phyloP scores from a whole-genome alignment of 2,797 vertebrate species.

The Poeciliopsis infans region DNA sequence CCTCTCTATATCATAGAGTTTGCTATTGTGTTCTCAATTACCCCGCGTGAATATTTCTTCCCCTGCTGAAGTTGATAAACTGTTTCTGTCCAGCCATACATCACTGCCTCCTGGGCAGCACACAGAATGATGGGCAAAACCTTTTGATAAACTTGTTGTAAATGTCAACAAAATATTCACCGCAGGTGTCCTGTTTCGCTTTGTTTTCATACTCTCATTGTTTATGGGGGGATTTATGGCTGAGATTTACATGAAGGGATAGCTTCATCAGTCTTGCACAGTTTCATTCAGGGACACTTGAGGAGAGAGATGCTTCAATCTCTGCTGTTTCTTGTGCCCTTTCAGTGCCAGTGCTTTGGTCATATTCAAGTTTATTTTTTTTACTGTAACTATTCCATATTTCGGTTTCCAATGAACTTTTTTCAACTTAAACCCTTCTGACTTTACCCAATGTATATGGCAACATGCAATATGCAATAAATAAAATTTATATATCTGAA shows the following conservation, averaged over 20 bases:
- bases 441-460: not conserved
- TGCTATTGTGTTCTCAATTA: conserved; percentile 67
- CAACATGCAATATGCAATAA: not conserved
- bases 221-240: conserved; percentile 58
- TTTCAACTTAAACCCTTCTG: not conserved
- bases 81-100: conserved; percentile 65
- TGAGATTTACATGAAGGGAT: conserved; percentile 42
- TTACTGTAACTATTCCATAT: not conserved
- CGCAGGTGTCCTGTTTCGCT: conserved; percentile 44
- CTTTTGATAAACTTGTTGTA: conserved; percentile 67
- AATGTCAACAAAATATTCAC: conserved; percentile 73
- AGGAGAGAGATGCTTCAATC: not conserved
- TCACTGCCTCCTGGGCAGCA: conserved; percentile 61
- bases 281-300: conserved; percentile 3
- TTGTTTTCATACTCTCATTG: conserved; percentile 41
- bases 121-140: conserved; percentile 64
- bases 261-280: conserved; percentile 31
- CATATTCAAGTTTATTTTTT: not conserved
- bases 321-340: not conserved
- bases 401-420: not conserved
- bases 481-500: not conserved
- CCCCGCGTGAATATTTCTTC: conserved; percentile 72
- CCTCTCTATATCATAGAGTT: conserved; percentile 42
- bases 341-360: not conserved
- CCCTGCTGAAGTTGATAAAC: conserved; percentile 70